Evolutionary conservation across 2,797 vertebrate genomes (phyloP).

Genomic region (Lateolabrax maculatus): DNA sequence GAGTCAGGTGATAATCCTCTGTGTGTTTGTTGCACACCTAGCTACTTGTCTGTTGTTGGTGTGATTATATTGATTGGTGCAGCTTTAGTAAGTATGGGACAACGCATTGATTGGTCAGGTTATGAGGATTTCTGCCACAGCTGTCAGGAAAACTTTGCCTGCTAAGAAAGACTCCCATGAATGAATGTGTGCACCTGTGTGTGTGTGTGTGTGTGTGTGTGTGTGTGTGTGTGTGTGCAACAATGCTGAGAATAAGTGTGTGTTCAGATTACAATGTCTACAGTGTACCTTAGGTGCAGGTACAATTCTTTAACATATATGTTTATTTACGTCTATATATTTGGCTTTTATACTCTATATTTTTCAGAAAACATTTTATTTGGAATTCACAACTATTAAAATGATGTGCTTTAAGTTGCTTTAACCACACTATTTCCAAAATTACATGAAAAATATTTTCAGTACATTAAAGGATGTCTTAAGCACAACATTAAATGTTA

Average conservation of each 20-base stretch:
- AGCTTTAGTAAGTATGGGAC: no score
- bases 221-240: background rate
- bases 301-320: background rate
- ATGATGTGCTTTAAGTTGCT: background rate
- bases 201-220: background rate
- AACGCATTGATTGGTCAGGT: background rate
- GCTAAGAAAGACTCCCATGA: background rate
- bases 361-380: background rate
- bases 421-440: no score
- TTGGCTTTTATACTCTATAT: background rate
- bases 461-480: background rate
- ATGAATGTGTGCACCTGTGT: background rate
- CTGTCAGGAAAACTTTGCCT: background rate
- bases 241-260: background rate
- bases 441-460: background rate
- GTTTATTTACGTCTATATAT: background rate
- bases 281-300: background rate
- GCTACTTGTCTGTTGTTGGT: background rate
- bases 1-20: background rate
- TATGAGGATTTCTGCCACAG: background rate
- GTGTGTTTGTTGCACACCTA: background rate
- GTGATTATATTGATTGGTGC: background rate
- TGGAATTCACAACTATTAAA: background rate
- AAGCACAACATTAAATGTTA: background rate
- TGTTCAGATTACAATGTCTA: background rate